Evolutionary conservation across 2,888 invertebrate genomes (phyloP).

Genomic region (Rhaphigaster nebulosa): DNA sequence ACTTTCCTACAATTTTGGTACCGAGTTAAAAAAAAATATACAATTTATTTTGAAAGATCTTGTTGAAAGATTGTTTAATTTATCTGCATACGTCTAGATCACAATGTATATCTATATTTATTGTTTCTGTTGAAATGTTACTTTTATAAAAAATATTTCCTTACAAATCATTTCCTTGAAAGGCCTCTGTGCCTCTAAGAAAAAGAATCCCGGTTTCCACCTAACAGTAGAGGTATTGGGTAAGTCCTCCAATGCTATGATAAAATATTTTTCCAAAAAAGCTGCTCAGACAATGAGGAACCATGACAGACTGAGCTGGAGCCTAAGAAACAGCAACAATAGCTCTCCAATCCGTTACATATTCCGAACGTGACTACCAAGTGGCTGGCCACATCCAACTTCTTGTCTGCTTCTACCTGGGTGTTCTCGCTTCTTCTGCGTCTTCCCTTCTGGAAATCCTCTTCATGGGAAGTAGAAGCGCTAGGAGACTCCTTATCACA

Average conservation of each 20-base stretch:
- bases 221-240: neutral
- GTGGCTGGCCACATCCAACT: neutral
- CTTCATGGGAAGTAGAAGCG: neutral
- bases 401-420: neutral
- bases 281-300: neutral
- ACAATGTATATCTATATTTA: no score
- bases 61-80: no score
- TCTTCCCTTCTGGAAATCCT: neutral
- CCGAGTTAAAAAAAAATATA: no score
- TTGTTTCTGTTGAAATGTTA: no score
- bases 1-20: no score
- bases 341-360: neutral
- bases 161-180: neutral
- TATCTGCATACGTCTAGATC: no score
- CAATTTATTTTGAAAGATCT: no score
- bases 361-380: constrained; percentile 20
- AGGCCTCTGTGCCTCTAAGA: neutral
- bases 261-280: constrained; percentile 21
- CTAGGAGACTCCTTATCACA: neutral
- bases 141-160: neutral
- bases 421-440: constrained; percentile 3
- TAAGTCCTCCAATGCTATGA: neutral
- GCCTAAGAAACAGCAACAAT: neutral
- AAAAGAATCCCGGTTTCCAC: neutral
- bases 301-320: neutral